Conservation (phyloP, 64 coral and sea anemone genomes). For the Stylophora pistillata region DNA sequence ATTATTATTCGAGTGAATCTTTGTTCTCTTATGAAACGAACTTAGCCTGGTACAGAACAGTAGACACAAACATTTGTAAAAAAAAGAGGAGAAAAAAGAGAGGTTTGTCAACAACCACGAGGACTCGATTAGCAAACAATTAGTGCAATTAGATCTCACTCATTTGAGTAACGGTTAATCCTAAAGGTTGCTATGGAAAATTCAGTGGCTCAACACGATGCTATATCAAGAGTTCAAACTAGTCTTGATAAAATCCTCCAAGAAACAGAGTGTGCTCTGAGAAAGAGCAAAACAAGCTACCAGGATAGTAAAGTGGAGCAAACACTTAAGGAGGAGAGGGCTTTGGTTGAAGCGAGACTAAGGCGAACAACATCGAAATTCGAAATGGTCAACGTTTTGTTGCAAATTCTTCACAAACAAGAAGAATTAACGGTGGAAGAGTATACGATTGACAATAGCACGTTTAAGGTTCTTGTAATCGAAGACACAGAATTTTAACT, state of each 20-base stretch:
- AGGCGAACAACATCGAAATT: background rate
- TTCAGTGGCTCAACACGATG: background rate
- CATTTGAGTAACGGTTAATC: too few relatives aligned
- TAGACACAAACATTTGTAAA: background rate
- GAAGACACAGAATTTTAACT: constrained; percentile 32
- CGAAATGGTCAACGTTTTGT: constrained; percentile 13
- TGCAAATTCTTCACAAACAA: constrained; percentile 40
- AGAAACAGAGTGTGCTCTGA: constrained; percentile 20
- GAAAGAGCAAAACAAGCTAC: background rate
- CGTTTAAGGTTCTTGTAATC: constrained; percentile 33
- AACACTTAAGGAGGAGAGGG: background rate
- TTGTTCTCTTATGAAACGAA: background rate
- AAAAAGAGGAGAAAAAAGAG: background rate
- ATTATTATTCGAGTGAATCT: background rate
- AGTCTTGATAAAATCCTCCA: constrained; percentile 40
- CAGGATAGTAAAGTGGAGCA: background rate
- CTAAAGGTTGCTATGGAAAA: background rate
- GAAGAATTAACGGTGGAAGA: constrained; percentile 29
- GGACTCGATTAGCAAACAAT: background rate
- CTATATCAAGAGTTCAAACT: constrained; percentile 26
- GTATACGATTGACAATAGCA: constrained; percentile 39
- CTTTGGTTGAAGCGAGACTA: background rate
- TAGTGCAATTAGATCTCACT: background rate
- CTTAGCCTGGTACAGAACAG: background rate
- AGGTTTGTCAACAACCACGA: background rate